phyloP scores from a whole-genome alignment of 2,797 vertebrate species.

The Alfaro cultratus region DNA sequence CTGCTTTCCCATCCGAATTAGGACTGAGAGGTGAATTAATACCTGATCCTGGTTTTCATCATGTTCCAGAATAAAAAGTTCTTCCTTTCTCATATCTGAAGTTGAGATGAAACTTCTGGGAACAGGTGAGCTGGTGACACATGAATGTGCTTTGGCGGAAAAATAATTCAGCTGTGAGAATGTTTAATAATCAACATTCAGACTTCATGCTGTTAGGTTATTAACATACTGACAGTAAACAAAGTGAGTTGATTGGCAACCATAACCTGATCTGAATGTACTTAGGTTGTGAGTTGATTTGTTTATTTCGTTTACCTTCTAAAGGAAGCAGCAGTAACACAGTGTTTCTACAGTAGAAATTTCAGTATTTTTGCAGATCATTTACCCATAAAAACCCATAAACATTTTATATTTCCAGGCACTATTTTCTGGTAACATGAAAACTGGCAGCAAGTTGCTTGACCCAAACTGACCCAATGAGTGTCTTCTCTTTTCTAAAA shows the following conservation, averaged over 20 bases:
- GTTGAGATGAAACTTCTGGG: constrained; percentile 50
- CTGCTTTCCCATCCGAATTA: constrained; percentile 66
- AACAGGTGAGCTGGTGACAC: constrained; percentile 40
- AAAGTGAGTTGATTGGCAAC: not conserved
- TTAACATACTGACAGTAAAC: constrained; percentile 1
- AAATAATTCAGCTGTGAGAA: not conserved
- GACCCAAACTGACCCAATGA: not conserved
- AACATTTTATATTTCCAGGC: not conserved
- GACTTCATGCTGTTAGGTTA: not conserved
- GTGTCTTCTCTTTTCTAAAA: not conserved
- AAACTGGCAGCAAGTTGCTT: not conserved
- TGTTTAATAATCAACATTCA: not conserved
- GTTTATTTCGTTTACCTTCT: not conserved
- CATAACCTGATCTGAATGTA: not conserved
- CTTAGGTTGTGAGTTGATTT: not conserved
- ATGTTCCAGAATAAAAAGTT: constrained; percentile 57
- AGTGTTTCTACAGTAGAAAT: not conserved
- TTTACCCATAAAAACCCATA: not conserved
- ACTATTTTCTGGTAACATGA: not conserved
- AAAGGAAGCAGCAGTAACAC: not conserved
- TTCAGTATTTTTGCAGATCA: not conserved
- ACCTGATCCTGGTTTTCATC: constrained; percentile 74
- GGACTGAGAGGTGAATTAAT: constrained; percentile 66
- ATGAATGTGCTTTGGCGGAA: not conserved
- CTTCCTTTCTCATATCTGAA: constrained; percentile 45